Evolutionary conservation across 2,113 vertebrate genomes (phyloP).

Genomic region (Corythornis vintsioides): DNA sequence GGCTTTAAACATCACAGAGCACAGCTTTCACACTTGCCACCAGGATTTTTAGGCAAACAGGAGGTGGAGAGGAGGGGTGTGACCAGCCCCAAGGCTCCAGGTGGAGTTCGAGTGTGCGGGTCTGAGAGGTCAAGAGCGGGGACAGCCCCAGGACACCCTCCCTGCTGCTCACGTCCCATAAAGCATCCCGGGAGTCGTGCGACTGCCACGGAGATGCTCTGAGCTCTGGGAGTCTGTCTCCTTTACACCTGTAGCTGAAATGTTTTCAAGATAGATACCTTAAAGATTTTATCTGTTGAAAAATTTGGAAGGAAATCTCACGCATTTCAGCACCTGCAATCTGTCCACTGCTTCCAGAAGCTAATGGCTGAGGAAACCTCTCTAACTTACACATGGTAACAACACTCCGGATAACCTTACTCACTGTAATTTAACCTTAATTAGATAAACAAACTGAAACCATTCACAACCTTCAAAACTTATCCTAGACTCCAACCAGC

Average conservation of each 20-base stretch:
- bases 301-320: not conserved
- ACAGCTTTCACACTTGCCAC: not conserved
- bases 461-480: not conserved
- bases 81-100: not conserved
- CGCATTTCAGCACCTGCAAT: not conserved
- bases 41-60: not conserved
- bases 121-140: rapidly evolving
- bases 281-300: constrained; percentile 7
- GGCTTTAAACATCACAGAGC: not conserved
- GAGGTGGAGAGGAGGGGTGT: not conserved
- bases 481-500: not conserved
- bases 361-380: not conserved
- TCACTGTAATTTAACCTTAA: not conserved
- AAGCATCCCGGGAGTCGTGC: rapidly evolving
- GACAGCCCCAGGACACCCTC: not conserved
- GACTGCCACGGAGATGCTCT: not conserved
- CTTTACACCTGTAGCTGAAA: not conserved
- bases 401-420: not conserved
- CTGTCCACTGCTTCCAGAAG: not conserved
- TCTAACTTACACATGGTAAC: not conserved
- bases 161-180: not conserved
- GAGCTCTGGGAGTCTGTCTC: not conserved
- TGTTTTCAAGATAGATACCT: not conserved
- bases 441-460: not conserved
- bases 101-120: not conserved